Conservation (phyloP, 2,888 invertebrate genomes). For the Sylvicola cinctus region DNA sequence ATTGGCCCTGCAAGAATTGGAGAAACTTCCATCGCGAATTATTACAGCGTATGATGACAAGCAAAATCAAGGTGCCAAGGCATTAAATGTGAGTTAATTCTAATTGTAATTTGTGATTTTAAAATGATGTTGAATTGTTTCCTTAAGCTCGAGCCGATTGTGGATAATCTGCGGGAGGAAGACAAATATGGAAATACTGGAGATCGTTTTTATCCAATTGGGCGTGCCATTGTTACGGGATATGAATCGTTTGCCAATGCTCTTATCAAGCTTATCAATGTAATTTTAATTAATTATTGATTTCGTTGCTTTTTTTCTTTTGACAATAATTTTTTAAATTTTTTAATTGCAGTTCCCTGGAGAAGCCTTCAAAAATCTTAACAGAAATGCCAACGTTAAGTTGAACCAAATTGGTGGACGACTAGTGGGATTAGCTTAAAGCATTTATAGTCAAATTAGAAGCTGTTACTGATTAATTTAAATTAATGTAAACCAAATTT, state of each 20-base stretch:
- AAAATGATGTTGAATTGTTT: neutral
- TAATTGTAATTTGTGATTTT: neutral
- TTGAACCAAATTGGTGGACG: conserved; percentile 30
- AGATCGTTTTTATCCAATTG: conserved; percentile 40
- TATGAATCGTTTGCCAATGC: conserved; percentile 45
- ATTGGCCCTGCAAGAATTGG: neutral
- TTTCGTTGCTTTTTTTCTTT: neutral
- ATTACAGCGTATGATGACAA: neutral
- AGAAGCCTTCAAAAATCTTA: conserved; percentile 27
- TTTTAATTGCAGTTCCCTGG: conserved; percentile 29
- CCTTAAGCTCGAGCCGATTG: conserved; percentile 41
- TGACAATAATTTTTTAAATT: neutral
- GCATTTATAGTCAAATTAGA: too few species aligned
- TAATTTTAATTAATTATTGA: conserved; percentile 18
- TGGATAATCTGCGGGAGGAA: conserved; percentile 52
- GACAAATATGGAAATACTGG: conserved; percentile 63
- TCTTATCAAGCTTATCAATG: conserved; percentile 38
- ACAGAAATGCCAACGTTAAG: conserved; percentile 30
- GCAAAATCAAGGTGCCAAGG: neutral
- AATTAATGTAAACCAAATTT: too few species aligned
- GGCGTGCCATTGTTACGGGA: conserved; percentile 41
- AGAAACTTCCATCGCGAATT: neutral
- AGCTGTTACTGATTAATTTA: too few species aligned
- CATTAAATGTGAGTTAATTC: neutral
- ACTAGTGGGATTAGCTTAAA: conserved; percentile 17